Evolutionary conservation across 1,140 invertebrate genomes (phyloP).

Genomic region (Pogonomyrmex californicus): DNA sequence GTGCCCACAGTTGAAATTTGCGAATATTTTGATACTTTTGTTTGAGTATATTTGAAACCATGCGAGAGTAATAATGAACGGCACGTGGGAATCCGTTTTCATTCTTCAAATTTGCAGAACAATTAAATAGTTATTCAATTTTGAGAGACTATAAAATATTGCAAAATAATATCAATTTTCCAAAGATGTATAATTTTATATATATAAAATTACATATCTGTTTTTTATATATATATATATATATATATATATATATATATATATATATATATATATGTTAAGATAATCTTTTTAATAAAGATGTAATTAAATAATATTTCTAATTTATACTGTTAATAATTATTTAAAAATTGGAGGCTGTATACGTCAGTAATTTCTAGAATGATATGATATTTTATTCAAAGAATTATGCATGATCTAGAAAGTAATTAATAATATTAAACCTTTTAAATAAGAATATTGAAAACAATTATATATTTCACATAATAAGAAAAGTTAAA

Average conservation of each 20-base stretch:
- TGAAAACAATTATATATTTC: background rate
- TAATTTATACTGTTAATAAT: background rate
- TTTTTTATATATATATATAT: too few species aligned
- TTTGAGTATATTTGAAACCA: background rate
- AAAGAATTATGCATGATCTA: background rate
- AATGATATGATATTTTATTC: background rate
- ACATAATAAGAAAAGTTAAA: background rate
- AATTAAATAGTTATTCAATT: background rate
- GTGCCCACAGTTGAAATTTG: constrained; percentile 1
- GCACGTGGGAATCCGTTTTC: constrained; percentile 25
- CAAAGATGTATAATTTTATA: too few species aligned
- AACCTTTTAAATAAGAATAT: background rate
- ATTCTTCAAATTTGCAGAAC: background rate
- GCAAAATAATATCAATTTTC: background rate
- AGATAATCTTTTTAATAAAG: background rate
- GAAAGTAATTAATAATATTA: background rate
- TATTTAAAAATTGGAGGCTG: background rate
- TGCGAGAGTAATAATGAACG: background rate
- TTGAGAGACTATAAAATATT: background rate
- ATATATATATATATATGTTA: background rate
- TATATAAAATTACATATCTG: too few species aligned
- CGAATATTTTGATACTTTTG: background rate
- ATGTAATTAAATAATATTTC: background rate
- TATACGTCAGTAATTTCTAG: background rate
- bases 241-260: too few species aligned